Evolutionary conservation across 2,888 invertebrate species (phyloP).

Genomic region (Desoria tigrina): DNA sequence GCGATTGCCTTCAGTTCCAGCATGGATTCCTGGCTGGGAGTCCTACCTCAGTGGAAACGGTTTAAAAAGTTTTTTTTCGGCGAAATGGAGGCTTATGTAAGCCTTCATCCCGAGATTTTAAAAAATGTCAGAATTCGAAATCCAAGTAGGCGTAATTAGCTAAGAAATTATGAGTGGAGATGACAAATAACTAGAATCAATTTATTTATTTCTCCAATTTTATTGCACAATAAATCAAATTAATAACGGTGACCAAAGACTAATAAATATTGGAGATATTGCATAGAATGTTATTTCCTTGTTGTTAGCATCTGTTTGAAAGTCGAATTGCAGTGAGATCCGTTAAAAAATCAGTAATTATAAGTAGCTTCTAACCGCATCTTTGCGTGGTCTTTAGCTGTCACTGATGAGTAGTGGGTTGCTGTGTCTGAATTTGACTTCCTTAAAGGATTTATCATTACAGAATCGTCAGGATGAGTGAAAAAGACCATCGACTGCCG

Average conservation of each 20-base stretch:
- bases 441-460: constrained; percentile 53
- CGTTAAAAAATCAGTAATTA: constrained; percentile 27
- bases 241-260: no score
- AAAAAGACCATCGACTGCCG: constrained; percentile 56
- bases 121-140: constrained; percentile 15
- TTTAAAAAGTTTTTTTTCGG: constrained; percentile 37
- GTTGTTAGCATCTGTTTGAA: no score
- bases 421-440: neutral
- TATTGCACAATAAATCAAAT: no score
- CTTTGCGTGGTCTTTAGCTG: constrained; percentile 42
- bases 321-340: no score
- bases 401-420: constrained; percentile 21
- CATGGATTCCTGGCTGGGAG: constrained; percentile 42
- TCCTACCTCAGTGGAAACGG: constrained; percentile 39
- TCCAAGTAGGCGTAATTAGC: neutral
- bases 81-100: constrained; percentile 34
- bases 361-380: constrained; percentile 29
- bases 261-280: no score
- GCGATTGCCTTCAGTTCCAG: constrained; percentile 30
- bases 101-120: constrained; percentile 32
- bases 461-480: constrained; percentile 55
- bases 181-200: neutral
- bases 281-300: no score
- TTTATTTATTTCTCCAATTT: no score
- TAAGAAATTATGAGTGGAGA: neutral